These are phyloP conservation scores for Eufriesea mexicana DNA, from an alignment of 1,140 invertebrate genomes.

Conservation along the genomic window DNA sequence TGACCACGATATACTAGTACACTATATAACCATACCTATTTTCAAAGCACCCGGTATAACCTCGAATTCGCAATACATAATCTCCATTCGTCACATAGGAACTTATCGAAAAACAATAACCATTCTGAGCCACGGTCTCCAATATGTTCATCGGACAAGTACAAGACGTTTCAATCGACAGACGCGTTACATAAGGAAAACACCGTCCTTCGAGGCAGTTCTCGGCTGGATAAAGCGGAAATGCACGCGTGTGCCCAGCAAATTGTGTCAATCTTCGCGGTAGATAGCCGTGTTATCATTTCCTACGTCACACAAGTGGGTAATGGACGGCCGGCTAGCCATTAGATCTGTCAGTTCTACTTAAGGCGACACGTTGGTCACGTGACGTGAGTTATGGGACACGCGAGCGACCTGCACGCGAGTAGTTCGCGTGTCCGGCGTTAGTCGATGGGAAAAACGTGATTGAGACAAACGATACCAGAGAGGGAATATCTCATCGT, in stretches of 20 bases:
- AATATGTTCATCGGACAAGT: not conserved
- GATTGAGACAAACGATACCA: constrained; percentile 5
- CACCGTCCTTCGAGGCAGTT: constrained; percentile 25
- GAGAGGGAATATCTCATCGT: not conserved
- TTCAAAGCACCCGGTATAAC: no score
- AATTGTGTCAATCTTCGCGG: constrained; percentile 45
- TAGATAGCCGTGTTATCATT: constrained; percentile 45
- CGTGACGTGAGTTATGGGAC: constrained; percentile 29
- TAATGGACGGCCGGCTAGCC: constrained; percentile 29
- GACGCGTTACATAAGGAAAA: constrained; percentile 14
- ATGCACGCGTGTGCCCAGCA: constrained; percentile 2
- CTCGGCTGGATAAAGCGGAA: not conserved
- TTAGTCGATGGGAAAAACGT: not conserved
- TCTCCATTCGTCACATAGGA: no score
- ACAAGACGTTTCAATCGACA: not conserved
- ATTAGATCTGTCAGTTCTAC: constrained; percentile 48
- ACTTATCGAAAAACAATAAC: no score
- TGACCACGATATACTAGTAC: no score
- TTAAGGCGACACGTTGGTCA: constrained; percentile 41
- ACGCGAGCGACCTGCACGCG: constrained; percentile 6
- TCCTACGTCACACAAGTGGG: constrained; percentile 45
- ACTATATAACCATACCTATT: no score
- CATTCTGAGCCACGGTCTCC: not conserved
- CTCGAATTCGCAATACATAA: no score
- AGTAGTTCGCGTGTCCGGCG: not conserved